Conservation (phyloP, 2,888 invertebrate species). For the Lottia gigantea region DNA sequence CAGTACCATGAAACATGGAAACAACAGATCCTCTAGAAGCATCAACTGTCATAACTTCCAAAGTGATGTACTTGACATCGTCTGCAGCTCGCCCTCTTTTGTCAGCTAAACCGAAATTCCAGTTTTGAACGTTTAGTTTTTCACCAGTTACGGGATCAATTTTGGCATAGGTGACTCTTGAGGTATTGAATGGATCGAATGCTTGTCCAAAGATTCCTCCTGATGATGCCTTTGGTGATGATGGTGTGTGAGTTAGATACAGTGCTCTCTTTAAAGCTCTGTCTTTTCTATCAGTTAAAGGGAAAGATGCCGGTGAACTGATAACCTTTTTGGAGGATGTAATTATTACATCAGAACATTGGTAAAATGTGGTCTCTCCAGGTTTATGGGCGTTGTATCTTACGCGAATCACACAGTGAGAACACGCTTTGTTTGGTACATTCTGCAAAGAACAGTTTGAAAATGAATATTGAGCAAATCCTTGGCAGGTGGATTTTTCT, state of each 20-base stretch:
- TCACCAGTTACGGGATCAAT: constrained; percentile 32
- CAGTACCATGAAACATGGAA: constrained; percentile 31
- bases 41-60: constrained; percentile 7
- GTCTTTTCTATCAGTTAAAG: not conserved
- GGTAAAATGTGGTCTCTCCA: constrained; percentile 46
- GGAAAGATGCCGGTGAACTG: constrained; percentile 6
- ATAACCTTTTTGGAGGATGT: constrained; percentile 21
- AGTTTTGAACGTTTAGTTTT: constrained; percentile 24
- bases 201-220: constrained; percentile 36
- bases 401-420: constrained; percentile 44
- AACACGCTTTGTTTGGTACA: constrained; percentile 40
- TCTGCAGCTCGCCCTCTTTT: not conserved
- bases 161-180: constrained; percentile 30
- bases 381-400: constrained; percentile 48
- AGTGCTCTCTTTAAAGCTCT: not conserved
- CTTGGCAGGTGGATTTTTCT: no score
- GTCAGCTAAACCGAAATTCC: constrained; percentile 37
- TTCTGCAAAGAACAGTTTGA: constrained; percentile 32
- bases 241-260: not conserved
- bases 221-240: not conserved
- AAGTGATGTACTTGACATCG: constrained; percentile 7
- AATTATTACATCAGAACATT: constrained; percentile 41
- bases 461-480: no score
- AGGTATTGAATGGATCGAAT: constrained; percentile 36
- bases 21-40: constrained; percentile 3